Base-by-base conservation (phyloP, 2,888 invertebrate species). In the Bimastos eiseni region DNA sequence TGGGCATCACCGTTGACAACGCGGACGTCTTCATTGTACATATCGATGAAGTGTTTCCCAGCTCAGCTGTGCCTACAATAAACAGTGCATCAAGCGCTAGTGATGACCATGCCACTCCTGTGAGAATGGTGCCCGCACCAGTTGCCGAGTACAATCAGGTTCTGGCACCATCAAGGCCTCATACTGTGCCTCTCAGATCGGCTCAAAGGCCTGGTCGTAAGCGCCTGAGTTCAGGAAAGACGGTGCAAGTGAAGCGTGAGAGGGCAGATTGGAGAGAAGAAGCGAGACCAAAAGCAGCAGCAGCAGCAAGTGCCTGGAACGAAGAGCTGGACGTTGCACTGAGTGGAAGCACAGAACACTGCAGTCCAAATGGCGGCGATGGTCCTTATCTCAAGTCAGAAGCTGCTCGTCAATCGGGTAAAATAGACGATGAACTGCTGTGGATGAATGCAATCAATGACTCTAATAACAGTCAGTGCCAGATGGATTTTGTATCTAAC, bases 21-120 rank as follows among this genome's bases (percentile, higher is more conserved):
- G 36, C 36, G 11, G 86, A 86, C n/a, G 86, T 86, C 37, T 86
- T 86, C 37, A 86, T 86, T 8, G 86, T 86, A 17, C 86, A 86
- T 36, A 86, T 86, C 86, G 86, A 86, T 17, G 86, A 86, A 36
- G n/a, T 37, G 13, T 86, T 86, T 86, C n/a, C 86, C 17, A 36
- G 37, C 34, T 21, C 86, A 86, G 86, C 34, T 8, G 37, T 24
- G 37, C 86, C 34, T 33, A 36, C 17, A 24, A 33, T 34, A 37
- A 19, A 86, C 36, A 86, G 24, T 37, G 36, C 86, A 36, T 86
- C 86, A 24, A 17, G 21, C 21, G 34, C 36, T 13, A 36, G 19
- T 13, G 86, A 86, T 70, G 70, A 70, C 70, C 70, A 70, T 70
- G 70, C 70, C 86, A 8, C 86, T 86, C 36, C 34, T 34, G 37